Evolutionary conservation across 1,140 invertebrate genomes (phyloP), one percentile per base, ranked within the genome.

Genomic region (Philaenus spumarius): DNA sequence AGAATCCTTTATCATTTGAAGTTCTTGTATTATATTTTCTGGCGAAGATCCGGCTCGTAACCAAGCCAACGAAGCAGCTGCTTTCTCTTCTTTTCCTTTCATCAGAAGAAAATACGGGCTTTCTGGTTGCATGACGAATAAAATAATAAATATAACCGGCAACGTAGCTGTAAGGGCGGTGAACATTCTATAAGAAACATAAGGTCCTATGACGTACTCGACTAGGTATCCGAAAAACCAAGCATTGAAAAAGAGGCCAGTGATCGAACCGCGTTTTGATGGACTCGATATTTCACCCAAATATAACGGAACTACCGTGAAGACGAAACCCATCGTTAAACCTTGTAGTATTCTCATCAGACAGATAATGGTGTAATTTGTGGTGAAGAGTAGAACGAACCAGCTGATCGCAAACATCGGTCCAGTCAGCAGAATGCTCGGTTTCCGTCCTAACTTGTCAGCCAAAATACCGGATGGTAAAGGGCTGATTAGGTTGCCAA

Each of bases 271-370:
- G 63, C 84, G 40, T 92, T 90, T 75, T 93, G 90, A 26, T 89
- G 89, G 57, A 89, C 81, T n/a, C n/a, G n/a, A n/a, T n/a, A n/a
- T n/a, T n/a, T n/a, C n/a, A n/a, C n/a, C n/a, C n/a, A n/a, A n/a
- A 70, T 93, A 95, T 78, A 93, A 86, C 0, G 89, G 89, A 2
- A 83, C 77, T 12, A 83, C 80, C 0, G 89, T 86, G 69, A 88
- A 90, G 0, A 85, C 75, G 64, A 87, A 80, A 1, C 89, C 86
- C 1, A 87, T 76, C 4, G 79, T 81, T 11, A 90, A 67, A 22
- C 90, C 90, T 68, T 54, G 37, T 14, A 45, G 19, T 26, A 48
- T 17, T 15, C 55, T 12, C 17, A 19, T 34, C 14, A 56, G 17
- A 40, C 53, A 62, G 14, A 62, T 24, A 7, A 51, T 37, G 1